These are phyloP conservation scores for Kryphioiulus occultus DNA, from an alignment of 2,888 invertebrate genomes.

Conservation along the genomic window DNA sequence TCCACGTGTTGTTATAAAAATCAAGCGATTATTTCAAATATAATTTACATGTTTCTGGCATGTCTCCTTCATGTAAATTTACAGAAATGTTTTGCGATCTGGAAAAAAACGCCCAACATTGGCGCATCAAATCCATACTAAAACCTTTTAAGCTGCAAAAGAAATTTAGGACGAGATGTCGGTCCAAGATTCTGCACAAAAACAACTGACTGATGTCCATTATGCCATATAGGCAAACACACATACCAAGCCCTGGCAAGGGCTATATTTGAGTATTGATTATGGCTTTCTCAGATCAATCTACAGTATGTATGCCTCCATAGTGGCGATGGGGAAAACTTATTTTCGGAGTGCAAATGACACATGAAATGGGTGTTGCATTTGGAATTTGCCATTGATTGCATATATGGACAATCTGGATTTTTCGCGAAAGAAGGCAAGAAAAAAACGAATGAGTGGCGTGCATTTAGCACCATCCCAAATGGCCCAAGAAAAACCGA, in stretches of 20 bases:
- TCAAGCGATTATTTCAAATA: too few species aligned
- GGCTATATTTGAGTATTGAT: slow-evolving; percentile 1
- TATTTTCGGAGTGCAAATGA: slow-evolving; percentile 26
- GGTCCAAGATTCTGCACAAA: not conserved
- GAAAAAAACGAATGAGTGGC: not conserved
- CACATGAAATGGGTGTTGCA: slow-evolving; percentile 35
- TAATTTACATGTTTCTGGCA: too few species aligned
- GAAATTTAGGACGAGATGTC: not conserved
- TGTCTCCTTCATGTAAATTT: too few species aligned
- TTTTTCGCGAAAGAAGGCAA: too few species aligned
- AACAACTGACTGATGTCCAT: slow-evolving; percentile 30
- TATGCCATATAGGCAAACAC: not conserved
- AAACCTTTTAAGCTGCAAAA: slow-evolving; percentile 6
- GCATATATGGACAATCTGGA: slow-evolving; percentile 30
- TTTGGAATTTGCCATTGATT: slow-evolving; percentile 24
- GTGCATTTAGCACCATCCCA: slow-evolving; percentile 26
- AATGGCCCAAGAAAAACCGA: slow-evolving; percentile 20
- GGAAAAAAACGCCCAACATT: not conserved
- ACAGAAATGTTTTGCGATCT: not conserved
- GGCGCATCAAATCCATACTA: not conserved
- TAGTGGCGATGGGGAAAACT: slow-evolving; percentile 19
- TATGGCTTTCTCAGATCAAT: slow-evolving; percentile 24
- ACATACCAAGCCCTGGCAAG: not conserved
- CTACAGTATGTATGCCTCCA: not conserved
- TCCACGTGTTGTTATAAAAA: too few species aligned